A percentile compares a stretch with the other conserved stretches of the same genome.
phyloP scores from a whole-genome alignment of 2,888 invertebrate species.

The Polietes domitor region DNA sequence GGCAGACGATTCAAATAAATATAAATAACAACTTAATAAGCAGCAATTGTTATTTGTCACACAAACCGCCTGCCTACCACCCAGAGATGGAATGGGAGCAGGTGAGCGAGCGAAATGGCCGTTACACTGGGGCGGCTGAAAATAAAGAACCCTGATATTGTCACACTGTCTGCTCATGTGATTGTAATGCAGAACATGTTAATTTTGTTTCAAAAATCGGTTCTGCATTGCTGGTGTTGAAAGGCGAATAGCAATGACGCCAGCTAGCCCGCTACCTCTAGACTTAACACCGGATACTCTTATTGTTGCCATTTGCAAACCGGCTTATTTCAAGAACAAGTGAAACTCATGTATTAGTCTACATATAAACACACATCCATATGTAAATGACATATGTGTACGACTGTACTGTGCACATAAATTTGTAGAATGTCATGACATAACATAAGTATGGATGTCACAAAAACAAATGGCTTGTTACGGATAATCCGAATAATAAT shows the following conservation, averaged over 20 bases:
- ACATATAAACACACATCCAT: background rate
- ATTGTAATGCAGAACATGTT: conserved; percentile 74
- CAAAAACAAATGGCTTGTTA: background rate
- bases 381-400: background rate
- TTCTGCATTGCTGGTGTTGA: conserved; percentile 71
- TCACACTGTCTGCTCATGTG: conserved; percentile 63
- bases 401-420: background rate
- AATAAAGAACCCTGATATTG: conserved; percentile 41
- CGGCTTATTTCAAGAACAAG: conserved; percentile 21
- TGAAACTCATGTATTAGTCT: background rate
- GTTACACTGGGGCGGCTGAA: background rate
- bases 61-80: too few species aligned
- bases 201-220: conserved; percentile 62
- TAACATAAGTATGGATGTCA: conserved; percentile 30
- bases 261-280: background rate
- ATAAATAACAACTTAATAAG: too few species aligned
- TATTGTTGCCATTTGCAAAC: background rate
- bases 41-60: too few species aligned
- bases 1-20: too few species aligned
- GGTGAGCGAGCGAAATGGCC: background rate
- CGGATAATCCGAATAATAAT: background rate
- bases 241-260: conserved; percentile 31
- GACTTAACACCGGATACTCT: background rate
- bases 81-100: background rate
- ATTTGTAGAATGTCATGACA: conserved; percentile 40